phyloP scores from a whole-genome alignment of 1,140 invertebrate genomes.

The Acromyrmex echinatior region DNA sequence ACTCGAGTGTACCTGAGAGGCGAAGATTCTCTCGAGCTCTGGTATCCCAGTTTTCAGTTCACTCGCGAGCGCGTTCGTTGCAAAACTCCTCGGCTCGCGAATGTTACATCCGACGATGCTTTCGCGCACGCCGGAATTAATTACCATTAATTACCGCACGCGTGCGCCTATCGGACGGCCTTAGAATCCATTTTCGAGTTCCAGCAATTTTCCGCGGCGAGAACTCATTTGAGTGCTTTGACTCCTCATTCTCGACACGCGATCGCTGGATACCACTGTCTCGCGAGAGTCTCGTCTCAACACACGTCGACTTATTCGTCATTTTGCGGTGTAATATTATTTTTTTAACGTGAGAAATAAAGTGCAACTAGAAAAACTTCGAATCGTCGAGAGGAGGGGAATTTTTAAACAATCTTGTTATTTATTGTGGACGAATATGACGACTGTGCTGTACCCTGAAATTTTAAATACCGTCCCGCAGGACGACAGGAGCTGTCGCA shows the following conservation, averaged over 20 bases:
- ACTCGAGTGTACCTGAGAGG: slow-evolving; percentile 66
- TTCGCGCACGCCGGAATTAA: slow-evolving; percentile 40
- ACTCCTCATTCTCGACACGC: slow-evolving; percentile 13
- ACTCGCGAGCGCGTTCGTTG: slow-evolving; percentile 75
- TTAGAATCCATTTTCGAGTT: background rate
- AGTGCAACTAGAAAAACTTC: background rate
- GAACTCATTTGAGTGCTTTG: background rate
- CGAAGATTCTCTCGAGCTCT: slow-evolving; percentile 75
- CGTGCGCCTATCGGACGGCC: background rate
- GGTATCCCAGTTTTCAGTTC: slow-evolving; percentile 81
- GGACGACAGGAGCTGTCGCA: slow-evolving; percentile 84
- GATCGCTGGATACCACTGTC: background rate
- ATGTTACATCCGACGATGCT: slow-evolving; percentile 26
- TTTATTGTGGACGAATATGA: slow-evolving; percentile 1
- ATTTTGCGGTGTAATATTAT: background rate
- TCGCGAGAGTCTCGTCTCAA: background rate
- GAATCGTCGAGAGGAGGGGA: background rate
- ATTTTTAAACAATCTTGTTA: background rate
- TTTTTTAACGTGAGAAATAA: background rate
- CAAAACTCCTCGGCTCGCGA: slow-evolving; percentile 58
- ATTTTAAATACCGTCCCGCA: slow-evolving; percentile 62
- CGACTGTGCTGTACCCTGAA: slow-evolving; percentile 39
- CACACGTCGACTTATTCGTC: background rate
- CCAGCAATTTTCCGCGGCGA: background rate
- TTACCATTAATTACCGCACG: background rate